A percentile compares a stretch with the other conserved stretches of the same genome.
phyloP scores from a whole-genome alignment of 2,113 vertebrate genomes.

The Nannobrachium achirus region DNA sequence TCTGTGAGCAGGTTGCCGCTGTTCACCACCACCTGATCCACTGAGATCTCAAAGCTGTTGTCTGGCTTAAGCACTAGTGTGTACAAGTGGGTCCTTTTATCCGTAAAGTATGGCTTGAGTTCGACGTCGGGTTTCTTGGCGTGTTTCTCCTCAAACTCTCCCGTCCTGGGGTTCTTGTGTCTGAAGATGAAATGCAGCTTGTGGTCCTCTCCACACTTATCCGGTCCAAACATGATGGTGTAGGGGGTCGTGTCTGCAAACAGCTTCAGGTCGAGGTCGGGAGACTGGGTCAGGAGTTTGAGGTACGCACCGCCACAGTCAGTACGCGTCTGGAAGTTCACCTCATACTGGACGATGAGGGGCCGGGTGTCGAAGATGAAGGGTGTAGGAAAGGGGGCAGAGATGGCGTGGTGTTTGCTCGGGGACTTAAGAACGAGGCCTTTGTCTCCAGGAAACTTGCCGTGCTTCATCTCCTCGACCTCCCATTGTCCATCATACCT shows the following conservation, averaged over 20 bases:
- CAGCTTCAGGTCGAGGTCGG: slow-evolving; percentile 89
- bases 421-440: slow-evolving; percentile 92
- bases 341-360: slow-evolving; percentile 97
- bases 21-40: slow-evolving; percentile 93
- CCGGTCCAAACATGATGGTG: slow-evolving; percentile 98
- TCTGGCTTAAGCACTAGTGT: slow-evolving; percentile 97
- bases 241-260: slow-evolving; percentile 96
- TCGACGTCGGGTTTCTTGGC: slow-evolving; percentile 93
- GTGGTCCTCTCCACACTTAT: slow-evolving; percentile 98
- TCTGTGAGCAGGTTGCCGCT: slow-evolving; percentile 92
- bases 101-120: slow-evolving; percentile 92
- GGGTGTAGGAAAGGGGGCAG: slow-evolving; percentile 87
- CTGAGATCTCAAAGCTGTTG: slow-evolving; percentile 93
- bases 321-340: slow-evolving; percentile 97
- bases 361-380: slow-evolving; percentile 91
- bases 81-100: slow-evolving; percentile 98
- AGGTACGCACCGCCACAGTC: slow-evolving; percentile 97
- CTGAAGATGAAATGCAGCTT: slow-evolving; percentile 99
- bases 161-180: slow-evolving; percentile 95
- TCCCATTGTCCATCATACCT: slow-evolving; percentile 98
- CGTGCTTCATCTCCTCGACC: slow-evolving; percentile 94
- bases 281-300: slow-evolving; percentile 91
- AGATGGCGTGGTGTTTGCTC: slow-evolving; percentile 97
- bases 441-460: slow-evolving; percentile 92
- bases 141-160: slow-evolving; percentile 93